A percentile compares a stretch with the other conserved stretches of the same genome.
phyloP scores from a whole-genome alignment of 2,113 vertebrate genomes.

The Cettia cetti region DNA sequence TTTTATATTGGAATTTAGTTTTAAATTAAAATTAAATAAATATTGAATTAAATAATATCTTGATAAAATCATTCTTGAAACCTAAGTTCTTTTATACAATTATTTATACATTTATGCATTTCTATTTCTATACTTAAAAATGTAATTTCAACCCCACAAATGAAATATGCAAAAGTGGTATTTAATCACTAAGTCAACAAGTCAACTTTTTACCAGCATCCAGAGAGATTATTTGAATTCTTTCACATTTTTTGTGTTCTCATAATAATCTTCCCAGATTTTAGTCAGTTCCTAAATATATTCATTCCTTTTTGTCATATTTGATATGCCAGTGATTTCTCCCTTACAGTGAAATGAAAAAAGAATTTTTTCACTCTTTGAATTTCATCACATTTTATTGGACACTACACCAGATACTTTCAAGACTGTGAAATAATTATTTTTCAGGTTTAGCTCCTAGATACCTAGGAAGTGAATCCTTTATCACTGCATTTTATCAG shows the following conservation, averaged over 20 bases:
- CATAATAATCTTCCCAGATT: neutral
- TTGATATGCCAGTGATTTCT: neutral
- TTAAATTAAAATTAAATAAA: neutral
- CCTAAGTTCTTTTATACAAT: neutral
- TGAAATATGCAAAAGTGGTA: neutral
- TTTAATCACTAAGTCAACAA: neutral
- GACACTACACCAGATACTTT: neutral
- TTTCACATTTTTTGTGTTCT: neutral
- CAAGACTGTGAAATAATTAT: neutral
- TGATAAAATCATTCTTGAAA: neutral
- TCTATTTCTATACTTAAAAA: neutral
- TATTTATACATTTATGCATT: neutral
- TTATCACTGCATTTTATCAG: neutral
- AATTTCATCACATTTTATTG: neutral
- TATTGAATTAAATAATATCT: neutral
- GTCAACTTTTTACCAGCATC: neutral
- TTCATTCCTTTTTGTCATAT: neutral
- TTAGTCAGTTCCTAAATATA: neutral
- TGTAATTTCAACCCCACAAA: neutral
- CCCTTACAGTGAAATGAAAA: neutral
- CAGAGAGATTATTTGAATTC: neutral
- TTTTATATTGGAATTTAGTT: neutral
- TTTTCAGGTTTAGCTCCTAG: neutral
- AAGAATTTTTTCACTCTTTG: neutral
- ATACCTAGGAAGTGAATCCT: neutral